phyloP scores from a whole-genome alignment of 2,113 vertebrate species.

The Sebastes schlegelii region DNA sequence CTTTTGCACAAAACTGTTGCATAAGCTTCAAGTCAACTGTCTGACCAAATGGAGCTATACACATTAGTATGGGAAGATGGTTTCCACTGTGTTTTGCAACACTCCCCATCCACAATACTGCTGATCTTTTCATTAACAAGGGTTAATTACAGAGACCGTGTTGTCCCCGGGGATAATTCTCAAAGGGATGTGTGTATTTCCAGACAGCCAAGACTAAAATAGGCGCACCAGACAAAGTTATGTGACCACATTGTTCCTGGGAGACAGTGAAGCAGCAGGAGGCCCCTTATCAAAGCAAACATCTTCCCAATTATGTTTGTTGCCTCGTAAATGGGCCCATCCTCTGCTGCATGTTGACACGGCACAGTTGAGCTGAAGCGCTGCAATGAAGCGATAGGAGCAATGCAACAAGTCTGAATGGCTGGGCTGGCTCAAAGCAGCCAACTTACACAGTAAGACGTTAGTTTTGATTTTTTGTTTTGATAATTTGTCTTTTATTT shows the following conservation, averaged over 20 bases:
- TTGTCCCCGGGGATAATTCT: conserved; percentile 77
- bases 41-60: background rate
- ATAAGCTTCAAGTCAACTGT: conserved; percentile 11
- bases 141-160: conserved; percentile 87
- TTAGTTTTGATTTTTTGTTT: background rate
- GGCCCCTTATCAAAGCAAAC: conserved; percentile 87
- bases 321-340: conserved; percentile 3
- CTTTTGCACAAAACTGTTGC: background rate
- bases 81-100: conserved; percentile 47
- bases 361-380: background rate
- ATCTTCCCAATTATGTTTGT: conserved; percentile 85
- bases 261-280: conserved; percentile 89
- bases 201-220: conserved; percentile 81
- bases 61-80: conserved; percentile 23
- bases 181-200: conserved; percentile 80
- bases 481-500: background rate
- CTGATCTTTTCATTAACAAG: conserved; percentile 82
- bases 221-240: conserved; percentile 85
- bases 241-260: conserved; percentile 86
- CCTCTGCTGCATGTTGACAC: background rate
- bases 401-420: background rate
- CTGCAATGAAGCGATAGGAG: conserved; percentile 1
- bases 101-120: conserved; percentile 44
- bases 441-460: background rate
- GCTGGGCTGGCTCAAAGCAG: background rate